Evolutionary conservation across 2,113 vertebrate species (phyloP).

Genomic region (cat (Felis catus)): F.catus_Fca126_mat1.0 CM031420.1:134083501-134084000

Average conservation of each 20-base stretch:
- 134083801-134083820: no score
- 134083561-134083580: slow-evolving; percentile 46
- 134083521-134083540: neutral
- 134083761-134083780: no score
- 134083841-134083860: no score
- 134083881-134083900: slow-evolving; percentile 29
- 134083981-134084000: neutral
- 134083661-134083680: no score
- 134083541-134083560: neutral
- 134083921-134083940: neutral
- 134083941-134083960: slow-evolving; percentile 29
- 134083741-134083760: no score
- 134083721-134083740: no score
- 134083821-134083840: no score
- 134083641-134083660: neutral
- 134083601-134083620: neutral
- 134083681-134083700: no score
- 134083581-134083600: slow-evolving; percentile 39
- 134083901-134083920: slow-evolving; percentile 15
- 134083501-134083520: neutral
- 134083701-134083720: no score
- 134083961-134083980: neutral
- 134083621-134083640: slow-evolving; percentile 22
- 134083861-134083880: neutral
- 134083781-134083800: no score